Base-by-base conservation (phyloP, 1,140 invertebrate genomes). In the Drosophila insularis region DNA sequence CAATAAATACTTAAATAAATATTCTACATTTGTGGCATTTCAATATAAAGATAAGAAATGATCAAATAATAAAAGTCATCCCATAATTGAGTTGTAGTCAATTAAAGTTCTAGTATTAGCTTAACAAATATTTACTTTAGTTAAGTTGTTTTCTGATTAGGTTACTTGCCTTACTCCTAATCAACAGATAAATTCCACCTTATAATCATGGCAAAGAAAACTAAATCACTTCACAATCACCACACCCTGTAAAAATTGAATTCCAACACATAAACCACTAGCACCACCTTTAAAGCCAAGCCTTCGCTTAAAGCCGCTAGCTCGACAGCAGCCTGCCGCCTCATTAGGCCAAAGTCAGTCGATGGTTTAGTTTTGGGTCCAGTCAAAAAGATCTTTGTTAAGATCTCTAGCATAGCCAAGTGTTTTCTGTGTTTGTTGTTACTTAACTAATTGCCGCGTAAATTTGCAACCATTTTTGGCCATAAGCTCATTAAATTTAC, bases 391-490 rank as follows among this genome's bases (percentile, higher is more conserved):
- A 53, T 39, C 63, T 56, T 32, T 14, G 54, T 32, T 6, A 55
- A 55, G 59, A 39, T 43, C 19, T 40, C 11, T n/a, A 21, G 43
- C 43, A 50, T 50, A 50, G 71, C 80, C 82, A 87, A 87, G 82
- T 87, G 82, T 86, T 80, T 79, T 80, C 72, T 13, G 27, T 58
- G 64, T 59, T 67, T 56, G 73, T 76, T 73, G 74, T 76, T 87
- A 80, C 72, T 62, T 50, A 76, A 72, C 82, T 87, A 87, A 87
- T 87, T 87, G 82, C 84, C 84, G 87, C 82, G 82, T 87, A 87
- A 89, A 87, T 87, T 87, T 87, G 82, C 82, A 87, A 87, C 85
- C 85, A 90, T 89, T 89, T 89, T 89, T 89, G 85, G 85, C 85
- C 43, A 50, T 50, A 50, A 89, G 85, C 85, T 89, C 85, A 89